Conservation (phyloP, 2,797 vertebrate genomes). For the Sebastiscus tertius region DNA sequence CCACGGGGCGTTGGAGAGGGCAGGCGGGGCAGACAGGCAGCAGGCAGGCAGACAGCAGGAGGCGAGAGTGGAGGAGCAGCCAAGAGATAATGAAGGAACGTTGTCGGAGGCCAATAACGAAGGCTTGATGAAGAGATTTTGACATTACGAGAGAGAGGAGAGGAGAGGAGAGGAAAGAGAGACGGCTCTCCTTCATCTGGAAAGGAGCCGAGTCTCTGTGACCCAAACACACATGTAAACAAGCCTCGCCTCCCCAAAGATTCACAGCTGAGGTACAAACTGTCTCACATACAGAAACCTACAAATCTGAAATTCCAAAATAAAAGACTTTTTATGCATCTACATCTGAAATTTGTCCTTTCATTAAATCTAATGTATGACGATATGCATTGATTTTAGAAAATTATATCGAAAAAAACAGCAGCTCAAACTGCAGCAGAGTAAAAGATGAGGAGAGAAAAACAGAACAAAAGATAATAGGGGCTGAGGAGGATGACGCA, state of each 20-base stretch:
- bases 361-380: neutral
- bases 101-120: slow-evolving; percentile 35
- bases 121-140: slow-evolving; percentile 34
- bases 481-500: slow-evolving; percentile 29
- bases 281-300: neutral
- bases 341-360: neutral
- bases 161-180: neutral
- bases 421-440: neutral
- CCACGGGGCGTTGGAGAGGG: slow-evolving; percentile 30
- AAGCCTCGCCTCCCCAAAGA: slow-evolving; percentile 10
- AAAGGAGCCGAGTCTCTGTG: slow-evolving; percentile 25
- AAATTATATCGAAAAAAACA: neutral
- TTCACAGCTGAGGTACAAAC: slow-evolving; percentile 20
- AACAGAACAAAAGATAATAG: slow-evolving; percentile 21
- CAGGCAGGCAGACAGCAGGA: slow-evolving; percentile 58
- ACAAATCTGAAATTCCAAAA: neutral
- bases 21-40: slow-evolving; percentile 45
- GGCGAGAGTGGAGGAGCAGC: slow-evolving; percentile 43
- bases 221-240: slow-evolving; percentile 18
- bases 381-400: neutral
- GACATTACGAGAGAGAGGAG: slow-evolving; percentile 19
- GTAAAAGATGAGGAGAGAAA: neutral
- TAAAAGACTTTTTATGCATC: neutral
- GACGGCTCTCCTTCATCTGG: slow-evolving; percentile 1
- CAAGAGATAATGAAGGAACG: slow-evolving; percentile 32